Evolutionary conservation across 1,140 invertebrate species (phyloP).

Genomic region (Pseudomyrmex gracilis): DNA sequence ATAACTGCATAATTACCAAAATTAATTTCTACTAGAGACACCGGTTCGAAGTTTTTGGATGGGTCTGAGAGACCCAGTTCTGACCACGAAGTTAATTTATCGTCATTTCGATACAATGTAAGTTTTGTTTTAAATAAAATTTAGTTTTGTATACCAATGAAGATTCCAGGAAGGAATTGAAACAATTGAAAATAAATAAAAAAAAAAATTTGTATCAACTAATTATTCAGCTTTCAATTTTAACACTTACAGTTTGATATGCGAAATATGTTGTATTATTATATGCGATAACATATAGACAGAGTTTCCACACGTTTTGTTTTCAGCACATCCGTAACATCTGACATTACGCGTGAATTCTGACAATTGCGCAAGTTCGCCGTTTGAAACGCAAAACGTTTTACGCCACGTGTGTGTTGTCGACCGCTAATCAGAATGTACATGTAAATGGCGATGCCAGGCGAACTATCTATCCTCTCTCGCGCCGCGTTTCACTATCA

Average conservation of each 20-base stretch:
- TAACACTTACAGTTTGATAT: no score
- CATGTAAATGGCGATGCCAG: conserved; percentile 31
- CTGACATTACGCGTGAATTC: neutral
- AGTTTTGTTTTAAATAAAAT: no score
- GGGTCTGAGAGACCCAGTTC: no score
- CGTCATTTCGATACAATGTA: no score
- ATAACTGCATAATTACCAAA: no score
- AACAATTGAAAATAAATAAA: neutral
- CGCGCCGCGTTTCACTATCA: conserved; percentile 23
- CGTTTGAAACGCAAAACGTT: neutral
- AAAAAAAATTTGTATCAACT: no score
- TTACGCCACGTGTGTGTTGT: neutral
- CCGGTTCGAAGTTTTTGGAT: no score
- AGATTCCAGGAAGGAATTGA: neutral
- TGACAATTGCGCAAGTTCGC: conserved; percentile 15
- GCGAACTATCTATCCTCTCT: conserved; percentile 6
- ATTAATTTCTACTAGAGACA: no score
- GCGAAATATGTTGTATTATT: neutral
- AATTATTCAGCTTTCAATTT: no score
- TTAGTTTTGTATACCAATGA: no score
- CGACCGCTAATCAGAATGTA: conserved; percentile 32
- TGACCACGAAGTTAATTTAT: no score
- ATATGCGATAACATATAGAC: neutral
- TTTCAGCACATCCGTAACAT: neutral
- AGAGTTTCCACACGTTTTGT: neutral